phyloP scores from a whole-genome alignment of 2,113 vertebrate species.

The Elachura formosa region DNA sequence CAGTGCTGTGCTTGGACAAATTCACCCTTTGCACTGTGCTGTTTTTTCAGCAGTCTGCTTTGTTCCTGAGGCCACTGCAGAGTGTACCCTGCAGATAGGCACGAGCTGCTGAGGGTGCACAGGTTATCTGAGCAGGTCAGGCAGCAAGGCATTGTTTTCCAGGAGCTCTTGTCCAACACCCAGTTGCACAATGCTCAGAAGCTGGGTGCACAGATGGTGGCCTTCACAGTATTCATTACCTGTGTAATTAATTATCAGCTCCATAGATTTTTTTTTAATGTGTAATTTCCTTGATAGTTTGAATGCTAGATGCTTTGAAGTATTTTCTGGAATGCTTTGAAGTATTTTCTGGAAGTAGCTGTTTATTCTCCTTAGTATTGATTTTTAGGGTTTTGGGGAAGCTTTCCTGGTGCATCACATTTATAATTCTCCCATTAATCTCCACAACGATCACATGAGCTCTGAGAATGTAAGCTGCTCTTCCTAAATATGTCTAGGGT shows the following conservation, averaged over 20 bases:
- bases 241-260: background rate
- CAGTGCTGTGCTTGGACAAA: background rate
- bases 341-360: background rate
- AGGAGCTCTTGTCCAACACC: background rate
- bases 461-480: accelerated
- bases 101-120: accelerated
- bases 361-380: background rate
- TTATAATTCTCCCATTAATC: background rate
- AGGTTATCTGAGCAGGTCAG: background rate
- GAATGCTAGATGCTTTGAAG: background rate
- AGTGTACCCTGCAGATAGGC: background rate
- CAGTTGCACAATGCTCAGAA: background rate
- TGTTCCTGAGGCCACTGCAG: background rate
- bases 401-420: background rate
- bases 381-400: accelerated
- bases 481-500: background rate
- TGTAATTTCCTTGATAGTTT: background rate
- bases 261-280: background rate
- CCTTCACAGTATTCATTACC: background rate
- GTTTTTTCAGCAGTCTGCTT: background rate
- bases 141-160: background rate
- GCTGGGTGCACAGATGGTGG: background rate
- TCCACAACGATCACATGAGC: background rate
- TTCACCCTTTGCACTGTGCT: background rate
- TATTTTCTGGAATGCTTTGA: background rate